Evolutionary conservation across 2,888 invertebrate genomes (phyloP).

Genomic region (Sinotaia quadrata): DNA sequence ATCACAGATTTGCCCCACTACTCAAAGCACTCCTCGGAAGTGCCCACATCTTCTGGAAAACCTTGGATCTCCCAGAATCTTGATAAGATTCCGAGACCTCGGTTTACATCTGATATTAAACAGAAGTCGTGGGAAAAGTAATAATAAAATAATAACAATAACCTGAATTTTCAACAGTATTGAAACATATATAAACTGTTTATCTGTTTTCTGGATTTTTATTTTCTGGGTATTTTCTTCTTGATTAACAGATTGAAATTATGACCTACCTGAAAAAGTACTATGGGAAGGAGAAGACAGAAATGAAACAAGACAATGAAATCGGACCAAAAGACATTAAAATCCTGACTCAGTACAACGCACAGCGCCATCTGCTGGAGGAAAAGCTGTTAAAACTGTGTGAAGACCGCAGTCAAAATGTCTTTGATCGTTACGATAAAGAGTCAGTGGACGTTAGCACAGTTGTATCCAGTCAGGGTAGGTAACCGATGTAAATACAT

Average conservation of each 20-base stretch:
- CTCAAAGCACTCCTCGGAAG: too few species aligned
- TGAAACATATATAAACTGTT: too few species aligned
- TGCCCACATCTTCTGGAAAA: too few species aligned
- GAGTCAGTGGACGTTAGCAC: background rate
- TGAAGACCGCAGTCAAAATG: background rate
- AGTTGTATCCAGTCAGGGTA: constrained; percentile 14
- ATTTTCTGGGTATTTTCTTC: too few species aligned
- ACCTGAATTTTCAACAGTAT: too few species aligned
- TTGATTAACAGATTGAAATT: constrained; percentile 43
- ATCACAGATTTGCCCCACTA: too few species aligned
- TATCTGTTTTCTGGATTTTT: too few species aligned
- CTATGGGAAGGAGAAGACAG: background rate
- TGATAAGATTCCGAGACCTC: too few species aligned
- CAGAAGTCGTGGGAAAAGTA: too few species aligned
- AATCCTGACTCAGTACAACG: constrained; percentile 13
- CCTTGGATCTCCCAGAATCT: too few species aligned
- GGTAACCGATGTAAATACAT: background rate
- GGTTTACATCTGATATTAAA: too few species aligned
- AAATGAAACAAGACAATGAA: background rate
- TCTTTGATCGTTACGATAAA: background rate
- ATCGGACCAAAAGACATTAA: background rate
- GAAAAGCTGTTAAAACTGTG: background rate
- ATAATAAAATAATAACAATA: too few species aligned
- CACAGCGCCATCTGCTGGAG: background rate
- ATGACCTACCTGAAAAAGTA: constrained; percentile 24